Base-by-base conservation (phyloP, 2,797 vertebrate species). In the Kryptopterus vitreolus region DNA sequence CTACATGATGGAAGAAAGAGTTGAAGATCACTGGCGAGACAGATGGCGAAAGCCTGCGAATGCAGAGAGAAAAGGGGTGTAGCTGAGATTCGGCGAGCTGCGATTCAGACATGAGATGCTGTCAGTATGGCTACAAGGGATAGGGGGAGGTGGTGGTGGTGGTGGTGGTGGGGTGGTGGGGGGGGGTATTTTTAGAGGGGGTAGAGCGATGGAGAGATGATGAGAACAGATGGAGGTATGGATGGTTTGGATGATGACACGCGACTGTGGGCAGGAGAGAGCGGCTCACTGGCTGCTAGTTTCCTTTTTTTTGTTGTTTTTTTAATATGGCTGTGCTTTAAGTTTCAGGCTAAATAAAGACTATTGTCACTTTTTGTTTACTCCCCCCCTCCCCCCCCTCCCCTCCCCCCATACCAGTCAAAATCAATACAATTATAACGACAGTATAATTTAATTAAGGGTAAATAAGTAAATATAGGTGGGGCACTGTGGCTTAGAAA, bases 151-250 rank as follows among this genome's bases (percentile, higher is more conserved):
- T n/a, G n/a, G n/a, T n/a, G n/a, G n/a, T n/a, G n/a, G n/a, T n/a
- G n/a, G n/a, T n/a, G n/a, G n/a, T n/a, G n/a, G n/a, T n/a, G n/a
- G n/a, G n/a, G n/a, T n/a, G n/a, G n/a, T n/a, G n/a, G n/a, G n/a
- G n/a, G n/a, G n/a, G n/a, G n/a, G n/a, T n/a, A n/a, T n/a, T n/a
- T n/a, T n/a, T n/a, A n/a, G n/a, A n/a, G 35, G 57, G 31, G 63
- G 65, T 55, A 35, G 69, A 76, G 77, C 68, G 73, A 76, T 74
- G 61, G 81, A 82, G 69, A 61, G 79, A 80, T 80, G 59, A 74
- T 79, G 81, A 79, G 81, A 85, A 79, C 79, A 83, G 81, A 85
- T 79, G 79, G 79, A 85, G 59, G 59, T 72, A 78, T 77, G 66
- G 72, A 79, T 31, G 53, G 79, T 80, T 80, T 76, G 72, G 58